Conservation (phyloP, 64 coral and sea anemone species). For the Exaiptasia diaphana region DNA sequence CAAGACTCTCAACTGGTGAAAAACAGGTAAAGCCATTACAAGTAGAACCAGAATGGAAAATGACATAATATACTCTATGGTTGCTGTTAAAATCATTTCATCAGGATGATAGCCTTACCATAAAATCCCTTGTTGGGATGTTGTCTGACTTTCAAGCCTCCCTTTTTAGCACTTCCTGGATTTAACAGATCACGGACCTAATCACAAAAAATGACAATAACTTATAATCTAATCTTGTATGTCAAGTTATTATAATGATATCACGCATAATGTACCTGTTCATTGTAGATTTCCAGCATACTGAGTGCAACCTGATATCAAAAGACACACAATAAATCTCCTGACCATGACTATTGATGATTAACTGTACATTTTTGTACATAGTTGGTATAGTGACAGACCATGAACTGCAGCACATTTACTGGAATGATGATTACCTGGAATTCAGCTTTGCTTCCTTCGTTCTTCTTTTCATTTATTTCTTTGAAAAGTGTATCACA, state of each 20-base stretch:
- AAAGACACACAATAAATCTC: neutral
- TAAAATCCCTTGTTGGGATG: conserved; percentile 83
- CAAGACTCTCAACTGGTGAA: conserved; percentile 72
- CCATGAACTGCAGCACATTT: neutral
- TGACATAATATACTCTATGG: too few species aligned
- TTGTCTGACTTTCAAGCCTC: conserved; percentile 84
- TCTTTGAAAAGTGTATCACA: conserved; percentile 78
- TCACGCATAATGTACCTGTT: conserved; percentile 31
- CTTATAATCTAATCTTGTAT: neutral
- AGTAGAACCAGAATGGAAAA: neutral
- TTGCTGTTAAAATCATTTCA: too few species aligned
- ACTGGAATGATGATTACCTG: too few species aligned
- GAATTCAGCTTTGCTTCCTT: conserved; percentile 65
- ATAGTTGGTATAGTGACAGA: neutral
- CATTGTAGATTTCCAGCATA: conserved; percentile 96
- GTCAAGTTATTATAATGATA: too few species aligned
- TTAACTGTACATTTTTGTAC: neutral
- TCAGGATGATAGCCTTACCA: conserved; percentile 35
- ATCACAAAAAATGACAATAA: neutral
- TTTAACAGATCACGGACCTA: conserved; percentile 83
- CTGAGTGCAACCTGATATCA: conserved; percentile 68
- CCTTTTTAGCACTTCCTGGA: conserved; percentile 86
- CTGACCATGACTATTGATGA: neutral
- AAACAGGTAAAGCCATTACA: neutral
- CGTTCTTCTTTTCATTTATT: conserved; percentile 67